Evolutionary conservation across 2,888 invertebrate genomes (phyloP).

Genomic region (Drosophila gaucha): DNA sequence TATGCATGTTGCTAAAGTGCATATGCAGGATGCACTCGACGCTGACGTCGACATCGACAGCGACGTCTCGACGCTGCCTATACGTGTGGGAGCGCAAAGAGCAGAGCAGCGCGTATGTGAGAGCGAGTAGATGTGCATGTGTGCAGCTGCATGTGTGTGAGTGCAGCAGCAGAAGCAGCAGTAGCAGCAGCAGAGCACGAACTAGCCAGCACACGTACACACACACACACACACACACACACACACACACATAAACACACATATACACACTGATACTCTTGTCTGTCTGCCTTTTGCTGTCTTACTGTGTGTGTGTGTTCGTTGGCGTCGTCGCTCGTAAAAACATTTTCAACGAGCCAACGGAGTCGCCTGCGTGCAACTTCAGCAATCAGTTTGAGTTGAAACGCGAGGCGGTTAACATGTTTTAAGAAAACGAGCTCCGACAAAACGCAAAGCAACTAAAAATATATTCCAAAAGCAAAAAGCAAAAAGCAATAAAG

Average conservation of each 20-base stretch:
- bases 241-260: too few relatives aligned
- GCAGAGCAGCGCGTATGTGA: slow-evolving; percentile 48
- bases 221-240: slow-evolving; percentile 4
- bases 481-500: not conserved
- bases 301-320: slow-evolving; percentile 39
- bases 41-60: slow-evolving; percentile 10
- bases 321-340: slow-evolving; percentile 66
- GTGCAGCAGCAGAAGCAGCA: slow-evolving; percentile 40
- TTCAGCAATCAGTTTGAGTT: slow-evolving; percentile 84
- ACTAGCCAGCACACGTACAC: slow-evolving; percentile 28
- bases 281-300: slow-evolving; percentile 61
- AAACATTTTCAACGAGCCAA: slow-evolving; percentile 83
- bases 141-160: slow-evolving; percentile 34
- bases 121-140: slow-evolving; percentile 35
- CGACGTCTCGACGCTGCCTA: slow-evolving; percentile 15
- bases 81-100: slow-evolving; percentile 46
- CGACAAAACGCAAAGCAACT: slow-evolving; percentile 34
- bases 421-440: slow-evolving; percentile 83
- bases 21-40: slow-evolving; percentile 67
- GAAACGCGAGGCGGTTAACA: slow-evolving; percentile 84
- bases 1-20: slow-evolving; percentile 60
- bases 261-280: slow-evolving; percentile 27
- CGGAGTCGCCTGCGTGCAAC: slow-evolving; percentile 82
- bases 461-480: not conserved
- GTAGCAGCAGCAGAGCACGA: slow-evolving; percentile 50